Percentiles rank a stretch among this genome's conserved stretches.
Evolutionary conservation across 1,140 invertebrate genomes (phyloP).

Genomic region (Aporrectodea caliginosa): DNA sequence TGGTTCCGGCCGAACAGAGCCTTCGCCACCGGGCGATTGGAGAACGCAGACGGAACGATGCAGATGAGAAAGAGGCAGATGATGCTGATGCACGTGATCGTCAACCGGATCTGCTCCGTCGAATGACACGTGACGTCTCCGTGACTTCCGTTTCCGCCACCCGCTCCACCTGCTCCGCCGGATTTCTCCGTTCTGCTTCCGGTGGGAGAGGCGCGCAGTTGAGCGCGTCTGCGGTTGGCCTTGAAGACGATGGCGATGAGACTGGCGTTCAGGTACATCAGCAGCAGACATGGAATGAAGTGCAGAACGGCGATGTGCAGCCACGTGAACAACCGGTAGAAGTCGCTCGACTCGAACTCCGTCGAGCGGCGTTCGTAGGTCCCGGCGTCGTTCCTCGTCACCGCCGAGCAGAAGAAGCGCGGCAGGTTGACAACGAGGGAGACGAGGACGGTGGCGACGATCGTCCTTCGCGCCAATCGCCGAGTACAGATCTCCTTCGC

Average conservation of each 20-base stretch:
- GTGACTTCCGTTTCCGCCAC: constrained; percentile 35
- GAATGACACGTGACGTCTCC: constrained; percentile 38
- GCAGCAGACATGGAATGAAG: constrained; percentile 41
- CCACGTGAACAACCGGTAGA: constrained; percentile 39
- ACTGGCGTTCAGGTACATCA: constrained; percentile 41
- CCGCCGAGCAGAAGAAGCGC: constrained; percentile 39
- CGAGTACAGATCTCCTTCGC: constrained; percentile 44
- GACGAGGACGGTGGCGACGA: constrained; percentile 36
- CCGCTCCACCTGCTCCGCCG: not conserved
- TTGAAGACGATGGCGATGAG: constrained; percentile 42
- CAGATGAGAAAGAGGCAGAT: constrained; percentile 47
- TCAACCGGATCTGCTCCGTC: constrained; percentile 45
- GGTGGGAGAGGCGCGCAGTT: not conserved
- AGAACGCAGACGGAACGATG: constrained; percentile 47
- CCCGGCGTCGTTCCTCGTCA: constrained; percentile 18
- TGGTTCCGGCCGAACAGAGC: constrained; percentile 39
- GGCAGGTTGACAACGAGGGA: constrained; percentile 43
- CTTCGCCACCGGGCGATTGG: constrained; percentile 41
- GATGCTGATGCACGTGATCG: constrained; percentile 46
- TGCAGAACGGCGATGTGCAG: constrained; percentile 41
- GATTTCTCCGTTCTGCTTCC: not conserved
- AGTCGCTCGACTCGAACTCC: constrained; percentile 13
- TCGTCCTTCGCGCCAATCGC: constrained; percentile 42
- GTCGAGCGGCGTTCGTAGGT: constrained; percentile 2
- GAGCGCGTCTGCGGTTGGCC: constrained; percentile 37